Evolutionary conservation across 2,888 invertebrate species (phyloP), one percentile per base, ranked within the genome.

Genomic region (Cylindroiulus punctatus): DNA sequence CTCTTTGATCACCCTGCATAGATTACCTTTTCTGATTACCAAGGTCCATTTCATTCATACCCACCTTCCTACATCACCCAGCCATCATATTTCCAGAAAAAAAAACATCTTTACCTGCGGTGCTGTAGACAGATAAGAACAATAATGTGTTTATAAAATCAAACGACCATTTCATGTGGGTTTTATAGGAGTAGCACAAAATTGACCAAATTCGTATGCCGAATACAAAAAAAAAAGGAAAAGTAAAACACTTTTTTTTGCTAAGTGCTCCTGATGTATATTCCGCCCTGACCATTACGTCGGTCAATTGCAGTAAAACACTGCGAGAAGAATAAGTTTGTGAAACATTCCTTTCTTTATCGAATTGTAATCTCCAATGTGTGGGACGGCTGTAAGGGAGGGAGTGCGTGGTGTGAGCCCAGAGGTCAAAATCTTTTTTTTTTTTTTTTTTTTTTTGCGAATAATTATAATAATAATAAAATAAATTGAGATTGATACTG

Each of bases 401-500:
- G 76, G 76, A 14, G 76, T 12, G 30, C 22, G 12, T 10, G 4
- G 30, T 30, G 30, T 30, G 52, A 52, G 76, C 76, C 30, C 14
- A 76, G 76, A 76, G 76, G 76, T 76, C 76, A 76, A 52, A 8
- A 26, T 30, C 30, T 76, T 76, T 14, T 7, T 36, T 36, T 36
- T 36, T 36, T 36, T 36, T n/a, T n/a, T 10, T 65, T 22, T 65
- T 65, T 65, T 65, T 26, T 65, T 0, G 26, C 44, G 44, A 8
- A 12, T 44, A 14, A 76, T 76, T 76, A 14, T 26, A 76, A 76
- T 76, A 76, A 76, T 76, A 76, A 76, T 30, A 57, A 76, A 76
- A 76, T 30, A 30, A 76, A 76, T 76, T 30, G 76, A 76, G 76
- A 76, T 76, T 76, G 76, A 76, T 76, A 76, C 76, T 30, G 76